phyloP scores from a whole-genome alignment of 1,140 invertebrate genomes.

The Drosophila cardini region DNA sequence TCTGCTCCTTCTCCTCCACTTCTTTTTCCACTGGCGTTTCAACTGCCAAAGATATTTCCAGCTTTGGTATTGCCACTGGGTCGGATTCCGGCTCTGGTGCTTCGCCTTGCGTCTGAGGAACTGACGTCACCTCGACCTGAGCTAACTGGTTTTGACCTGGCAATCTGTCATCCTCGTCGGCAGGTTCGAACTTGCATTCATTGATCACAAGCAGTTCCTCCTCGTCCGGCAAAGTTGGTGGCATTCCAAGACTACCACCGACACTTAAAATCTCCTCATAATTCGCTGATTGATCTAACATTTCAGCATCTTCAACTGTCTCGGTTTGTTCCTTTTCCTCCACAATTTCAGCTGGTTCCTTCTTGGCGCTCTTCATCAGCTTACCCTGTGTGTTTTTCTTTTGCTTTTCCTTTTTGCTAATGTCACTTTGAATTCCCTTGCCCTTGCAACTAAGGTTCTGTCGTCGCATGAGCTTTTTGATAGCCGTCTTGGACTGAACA shows the following conservation, averaged over 20 bases:
- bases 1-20: neutral
- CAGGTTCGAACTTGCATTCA: slow-evolving; percentile 49
- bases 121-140: too few relatives aligned
- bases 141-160: neutral
- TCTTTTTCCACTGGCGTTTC: neutral
- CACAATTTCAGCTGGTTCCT: neutral
- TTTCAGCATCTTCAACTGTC: neutral
- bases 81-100: neutral
- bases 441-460: neutral
- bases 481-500: neutral
- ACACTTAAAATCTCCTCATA: neutral
- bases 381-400: slow-evolving; percentile 3
- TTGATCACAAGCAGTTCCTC: slow-evolving; percentile 51
- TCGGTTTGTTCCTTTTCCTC: neutral
- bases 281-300: neutral
- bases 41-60: neutral
- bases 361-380: neutral
- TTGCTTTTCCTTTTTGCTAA: neutral
- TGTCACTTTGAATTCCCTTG: neutral
- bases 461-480: neutral
- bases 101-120: neutral
- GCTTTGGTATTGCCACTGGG: neutral
- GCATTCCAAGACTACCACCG: slow-evolving; percentile 18
- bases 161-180: neutral
- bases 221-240: slow-evolving; percentile 30